Conservation (phyloP, 2,888 invertebrate species). For the Heliconius erato region DNA sequence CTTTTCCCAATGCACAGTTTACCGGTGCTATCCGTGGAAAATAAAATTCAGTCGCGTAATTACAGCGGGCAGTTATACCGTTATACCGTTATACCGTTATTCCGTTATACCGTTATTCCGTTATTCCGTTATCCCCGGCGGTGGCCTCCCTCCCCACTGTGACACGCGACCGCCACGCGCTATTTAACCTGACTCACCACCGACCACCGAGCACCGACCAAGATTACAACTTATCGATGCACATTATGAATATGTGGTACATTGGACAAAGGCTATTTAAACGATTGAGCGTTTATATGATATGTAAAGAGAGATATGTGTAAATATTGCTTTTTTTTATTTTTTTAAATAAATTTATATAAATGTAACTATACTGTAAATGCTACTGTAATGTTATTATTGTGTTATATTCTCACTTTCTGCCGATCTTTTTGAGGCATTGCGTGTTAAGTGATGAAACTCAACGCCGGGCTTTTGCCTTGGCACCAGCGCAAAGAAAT, state of each 20-base stretch:
- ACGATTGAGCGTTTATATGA: not conserved
- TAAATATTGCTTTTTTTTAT: not conserved
- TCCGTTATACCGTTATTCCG: constrained; percentile 40
- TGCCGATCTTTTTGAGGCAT: too few relatives aligned
- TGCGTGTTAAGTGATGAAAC: too few relatives aligned
- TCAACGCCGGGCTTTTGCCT: too few relatives aligned
- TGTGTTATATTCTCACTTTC: too few relatives aligned
- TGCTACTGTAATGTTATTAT: too few relatives aligned
- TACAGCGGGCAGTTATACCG: constrained; percentile 54
- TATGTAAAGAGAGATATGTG: not conserved
- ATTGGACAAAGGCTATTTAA: constrained; percentile 14
- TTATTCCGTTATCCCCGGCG: constrained; percentile 51
- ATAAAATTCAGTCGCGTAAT: constrained; percentile 63
- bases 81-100: constrained; percentile 46
- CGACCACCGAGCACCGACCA: constrained; percentile 22
- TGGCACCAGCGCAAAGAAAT: too few relatives aligned
- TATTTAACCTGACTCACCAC: constrained; percentile 31
- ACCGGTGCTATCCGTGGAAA: constrained; percentile 61
- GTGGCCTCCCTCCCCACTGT: constrained; percentile 49
- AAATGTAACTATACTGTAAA: too few relatives aligned
- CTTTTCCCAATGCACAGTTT: constrained; percentile 53
- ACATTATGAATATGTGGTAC: constrained; percentile 11
- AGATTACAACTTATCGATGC: constrained; percentile 33
- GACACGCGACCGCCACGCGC: constrained; percentile 50
- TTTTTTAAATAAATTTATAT: too few relatives aligned